Percentiles rank a stretch among this genome's conserved stretches.
Conservation (phyloP, 2,113 vertebrate genomes). For the Nymphicus hollandicus region DNA sequence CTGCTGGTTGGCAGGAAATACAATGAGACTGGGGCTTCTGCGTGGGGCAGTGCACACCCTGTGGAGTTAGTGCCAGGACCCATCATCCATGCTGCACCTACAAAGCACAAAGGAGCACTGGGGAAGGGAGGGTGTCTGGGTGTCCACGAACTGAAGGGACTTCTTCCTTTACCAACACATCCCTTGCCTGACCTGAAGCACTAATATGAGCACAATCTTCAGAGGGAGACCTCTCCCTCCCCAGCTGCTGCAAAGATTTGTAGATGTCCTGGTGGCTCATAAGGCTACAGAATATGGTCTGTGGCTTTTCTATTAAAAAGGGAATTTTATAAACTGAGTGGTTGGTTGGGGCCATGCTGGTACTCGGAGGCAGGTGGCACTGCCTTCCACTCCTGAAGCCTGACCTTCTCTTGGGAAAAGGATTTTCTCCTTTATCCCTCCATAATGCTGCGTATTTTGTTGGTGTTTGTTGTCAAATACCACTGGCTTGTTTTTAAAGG, state of each 20-base stretch:
- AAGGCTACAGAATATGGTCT: neutral
- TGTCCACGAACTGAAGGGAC: fast-evolving
- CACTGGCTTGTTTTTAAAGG: neutral
- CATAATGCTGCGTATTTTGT: fast-evolving
- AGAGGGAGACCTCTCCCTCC: neutral
- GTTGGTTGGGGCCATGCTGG: neutral
- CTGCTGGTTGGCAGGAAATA: neutral
- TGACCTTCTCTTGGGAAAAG: neutral
- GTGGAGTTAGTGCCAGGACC: neutral
- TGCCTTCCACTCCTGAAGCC: neutral
- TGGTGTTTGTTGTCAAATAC: slow-evolving; percentile 8
- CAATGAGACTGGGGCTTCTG: neutral
- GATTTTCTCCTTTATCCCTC: neutral
- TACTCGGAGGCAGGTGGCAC: neutral
- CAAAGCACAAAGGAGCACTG: neutral
- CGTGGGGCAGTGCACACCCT: neutral
- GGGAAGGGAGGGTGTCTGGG: neutral
- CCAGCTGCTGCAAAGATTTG: neutral
- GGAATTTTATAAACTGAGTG: neutral
- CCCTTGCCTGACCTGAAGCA: neutral
- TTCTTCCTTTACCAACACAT: neutral
- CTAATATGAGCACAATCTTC: neutral
- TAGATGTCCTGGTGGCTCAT: neutral
- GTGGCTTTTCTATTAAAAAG: neutral
- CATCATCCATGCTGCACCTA: fast-evolving